Evolutionary conservation across 2,888 invertebrate genomes (phyloP), one percentile per base, ranked within the genome.

Genomic region (Copidosoma aretas): DNA sequence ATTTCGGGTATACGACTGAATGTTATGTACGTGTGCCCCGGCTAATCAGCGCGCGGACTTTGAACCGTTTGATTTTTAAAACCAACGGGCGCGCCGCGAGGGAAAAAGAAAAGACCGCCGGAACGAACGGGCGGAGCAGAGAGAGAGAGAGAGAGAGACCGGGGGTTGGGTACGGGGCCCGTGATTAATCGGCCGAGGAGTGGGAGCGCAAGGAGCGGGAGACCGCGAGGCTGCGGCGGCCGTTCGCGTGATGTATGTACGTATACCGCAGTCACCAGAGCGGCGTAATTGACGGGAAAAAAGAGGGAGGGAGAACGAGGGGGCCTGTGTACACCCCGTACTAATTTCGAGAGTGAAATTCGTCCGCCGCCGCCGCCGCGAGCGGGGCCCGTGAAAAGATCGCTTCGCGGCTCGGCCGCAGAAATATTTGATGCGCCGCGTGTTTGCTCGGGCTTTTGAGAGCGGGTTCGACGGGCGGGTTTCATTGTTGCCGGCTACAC

Each of bases 231-330:
- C 58, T 53, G 49, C 53, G 21, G 43, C 43, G 12, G 43, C n/a
- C 43, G 39, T 24, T 8, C 17, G 24, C 43, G 19, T 51, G 12
- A 8, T 53, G 19, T 15, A n/a, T n/a, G n/a, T n/a, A n/a, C n/a
- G n/a, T n/a, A n/a, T 8, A 32, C 8, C 32, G n/a, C 32, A 32
- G 32, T 32, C 32, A 8, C 32, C 8, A 8, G 32, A 32, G n/a
- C n/a, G 12, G 43, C 43, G 32, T 65, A 65, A 65, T 65, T 65
- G 65, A 65, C 65, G 59, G 59, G 59, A 49, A 39, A 57, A 60
- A 46, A 39, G 59, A 64, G 52, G 43, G 43, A 14, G 43, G 12
- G 8, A 46, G 12, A 32, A 32, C n/a, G 14, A 41, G 41, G 41
- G 41, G 14, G 41, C 8, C 17, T 46, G 3, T 46, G 43, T 17